Percentiles rank a stretch among this genome's conserved stretches.
These are phyloP conservation scores for Tyrannus savana DNA, from an alignment of 2,113 vertebrate species.

Conservation along the genomic window DNA sequence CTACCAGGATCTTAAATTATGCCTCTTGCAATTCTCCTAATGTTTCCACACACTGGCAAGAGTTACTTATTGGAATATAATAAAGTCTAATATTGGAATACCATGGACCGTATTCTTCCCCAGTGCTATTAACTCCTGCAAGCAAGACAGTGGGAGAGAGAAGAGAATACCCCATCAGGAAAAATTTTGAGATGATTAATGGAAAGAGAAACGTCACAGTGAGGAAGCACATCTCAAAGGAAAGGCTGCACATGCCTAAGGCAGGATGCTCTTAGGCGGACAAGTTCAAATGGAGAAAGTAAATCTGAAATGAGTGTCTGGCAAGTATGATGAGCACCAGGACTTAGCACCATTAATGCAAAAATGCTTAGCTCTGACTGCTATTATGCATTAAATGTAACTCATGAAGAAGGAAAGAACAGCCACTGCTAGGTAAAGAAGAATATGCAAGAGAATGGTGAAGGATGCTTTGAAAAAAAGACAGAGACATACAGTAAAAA, in stretches of 20 bases:
- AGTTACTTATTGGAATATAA: not conserved
- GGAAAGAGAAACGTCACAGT: not conserved
- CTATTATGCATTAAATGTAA: not conserved
- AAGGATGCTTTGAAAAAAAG: not conserved
- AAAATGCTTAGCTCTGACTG: not conserved
- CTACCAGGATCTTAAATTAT: not conserved
- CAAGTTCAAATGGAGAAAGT: not conserved
- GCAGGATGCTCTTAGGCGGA: not conserved
- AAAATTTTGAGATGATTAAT: not conserved
- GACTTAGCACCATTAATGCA: not conserved
- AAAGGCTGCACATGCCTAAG: not conserved
- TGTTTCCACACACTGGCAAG: not conserved
- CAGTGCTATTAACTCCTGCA: not conserved
- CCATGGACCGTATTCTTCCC: not conserved
- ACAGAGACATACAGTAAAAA: not conserved
- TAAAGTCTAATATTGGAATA: not conserved
- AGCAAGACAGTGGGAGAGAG: not conserved
- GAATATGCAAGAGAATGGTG: not conserved
- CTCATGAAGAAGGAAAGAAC: not conserved
- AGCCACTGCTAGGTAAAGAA: not conserved
- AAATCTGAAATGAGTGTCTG: not conserved
- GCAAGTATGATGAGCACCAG: not conserved
- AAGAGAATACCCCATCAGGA: not conserved
- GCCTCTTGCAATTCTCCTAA: not conserved
- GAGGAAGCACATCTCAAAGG: not conserved